phyloP scores from a whole-genome alignment of 2,797 vertebrate species.

The Danionella dracula region DNA sequence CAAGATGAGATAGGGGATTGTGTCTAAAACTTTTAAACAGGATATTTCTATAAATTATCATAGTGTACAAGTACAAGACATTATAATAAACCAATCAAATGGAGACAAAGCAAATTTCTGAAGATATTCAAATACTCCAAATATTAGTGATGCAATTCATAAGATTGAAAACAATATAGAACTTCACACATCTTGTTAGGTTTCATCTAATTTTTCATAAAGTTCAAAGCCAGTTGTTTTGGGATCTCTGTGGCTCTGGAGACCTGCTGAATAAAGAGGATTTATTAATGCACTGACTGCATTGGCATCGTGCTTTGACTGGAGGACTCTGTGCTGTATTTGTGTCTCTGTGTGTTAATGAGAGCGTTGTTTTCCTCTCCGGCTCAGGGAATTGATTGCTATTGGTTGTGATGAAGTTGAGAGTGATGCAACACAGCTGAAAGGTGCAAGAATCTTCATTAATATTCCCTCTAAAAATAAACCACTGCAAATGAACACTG shows the following conservation, averaged over 20 bases:
- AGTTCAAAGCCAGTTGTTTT: constrained; percentile 9
- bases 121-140: no score
- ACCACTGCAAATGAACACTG: constrained; percentile 61
- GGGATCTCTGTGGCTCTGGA: constrained; percentile 1
- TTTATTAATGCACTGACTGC: constrained; percentile 34
- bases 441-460: constrained; percentile 70
- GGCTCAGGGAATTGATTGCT: constrained; percentile 71
- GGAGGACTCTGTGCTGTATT: constrained; percentile 19
- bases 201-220: constrained; percentile 10
- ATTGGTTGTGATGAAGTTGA: constrained; percentile 71
- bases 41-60: no score
- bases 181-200: constrained; percentile 18
- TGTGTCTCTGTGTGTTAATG: constrained; percentile 56
- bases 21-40: no score
- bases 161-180: no score
- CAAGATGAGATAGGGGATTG: no score
- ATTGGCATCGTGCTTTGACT: constrained; percentile 10
- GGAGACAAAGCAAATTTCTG: no score
- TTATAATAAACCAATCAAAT: no score
- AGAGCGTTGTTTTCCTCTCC: constrained; percentile 65
- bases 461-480: constrained; percentile 75
- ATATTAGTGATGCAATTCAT: no score
- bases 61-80: no score
- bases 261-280: constrained; percentile 23
- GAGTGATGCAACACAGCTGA: constrained; percentile 64